Conservation (phyloP, 2,113 vertebrate species). For the Lathamus discolor region DNA sequence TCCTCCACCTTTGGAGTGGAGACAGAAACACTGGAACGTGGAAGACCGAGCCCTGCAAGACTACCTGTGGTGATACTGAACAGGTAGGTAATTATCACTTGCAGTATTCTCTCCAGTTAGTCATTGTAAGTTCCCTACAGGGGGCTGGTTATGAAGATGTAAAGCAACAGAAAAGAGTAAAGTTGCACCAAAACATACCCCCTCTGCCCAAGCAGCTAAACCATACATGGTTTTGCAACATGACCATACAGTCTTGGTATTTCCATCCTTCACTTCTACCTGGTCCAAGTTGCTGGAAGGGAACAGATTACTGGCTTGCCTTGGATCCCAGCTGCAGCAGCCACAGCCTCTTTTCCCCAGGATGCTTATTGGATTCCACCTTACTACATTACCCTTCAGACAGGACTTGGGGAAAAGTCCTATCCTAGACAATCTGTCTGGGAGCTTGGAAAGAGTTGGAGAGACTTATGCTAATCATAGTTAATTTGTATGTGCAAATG, state of each 20-base stretch:
- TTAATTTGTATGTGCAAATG: slow-evolving; percentile 48
- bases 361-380: not conserved
- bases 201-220: not conserved
- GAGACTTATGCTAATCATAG: slow-evolving; percentile 46
- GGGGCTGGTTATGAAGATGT: not conserved
- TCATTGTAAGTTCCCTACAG: fast-evolving
- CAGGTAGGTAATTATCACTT: not conserved
- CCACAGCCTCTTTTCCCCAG: not conserved
- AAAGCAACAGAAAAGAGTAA: not conserved
- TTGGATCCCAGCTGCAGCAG: not conserved
- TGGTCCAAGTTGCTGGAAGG: not conserved
- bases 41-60: not conserved
- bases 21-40: not conserved
- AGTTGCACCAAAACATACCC: not conserved
- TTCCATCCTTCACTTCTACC: not conserved
- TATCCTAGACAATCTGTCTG: not conserved
- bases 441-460: slow-evolving; percentile 8
- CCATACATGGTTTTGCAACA: not conserved
- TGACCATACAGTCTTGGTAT: fast-evolving
- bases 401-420: not conserved
- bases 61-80: not conserved
- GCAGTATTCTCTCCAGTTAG: not conserved
- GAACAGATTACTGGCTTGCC: not conserved
- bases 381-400: not conserved
- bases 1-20: not conserved